These are phyloP conservation scores for Potamarius usumacintae DNA, from an alignment of 2,113 vertebrate species.

Conservation along the genomic window DNA sequence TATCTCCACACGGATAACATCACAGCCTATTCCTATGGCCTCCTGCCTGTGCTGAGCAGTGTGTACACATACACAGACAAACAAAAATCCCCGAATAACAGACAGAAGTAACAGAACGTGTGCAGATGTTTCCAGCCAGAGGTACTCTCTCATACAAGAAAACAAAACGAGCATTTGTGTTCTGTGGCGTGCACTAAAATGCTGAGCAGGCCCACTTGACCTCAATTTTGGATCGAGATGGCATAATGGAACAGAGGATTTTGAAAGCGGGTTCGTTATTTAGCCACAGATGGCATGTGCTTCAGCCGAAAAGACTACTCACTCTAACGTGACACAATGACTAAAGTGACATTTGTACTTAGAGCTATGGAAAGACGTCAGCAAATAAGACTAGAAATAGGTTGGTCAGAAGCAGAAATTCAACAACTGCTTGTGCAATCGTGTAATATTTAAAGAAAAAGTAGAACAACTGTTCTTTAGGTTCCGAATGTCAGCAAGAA, in stretches of 20 bases:
- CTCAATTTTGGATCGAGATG: background rate
- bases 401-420: background rate
- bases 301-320: background rate
- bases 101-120: background rate
- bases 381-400: background rate
- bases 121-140: background rate
- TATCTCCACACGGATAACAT: constrained; percentile 85
- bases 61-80: constrained; percentile 32
- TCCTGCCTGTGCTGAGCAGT: constrained; percentile 82
- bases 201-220: background rate
- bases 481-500: no score
- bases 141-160: background rate
- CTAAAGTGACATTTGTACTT: background rate
- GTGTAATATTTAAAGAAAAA: background rate
- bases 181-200: background rate
- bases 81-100: background rate
- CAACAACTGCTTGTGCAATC: background rate
- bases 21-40: constrained; percentile 79
- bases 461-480: background rate
- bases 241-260: background rate
- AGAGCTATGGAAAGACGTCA: background rate
- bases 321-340: background rate
- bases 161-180: background rate
- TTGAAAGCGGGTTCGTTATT: background rate
- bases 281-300: background rate